Percentiles rank a stretch among this genome's conserved stretches.
Evolutionary conservation across 2,113 vertebrate species (phyloP).

Genomic region (Hippopotamus amphibius): DNA sequence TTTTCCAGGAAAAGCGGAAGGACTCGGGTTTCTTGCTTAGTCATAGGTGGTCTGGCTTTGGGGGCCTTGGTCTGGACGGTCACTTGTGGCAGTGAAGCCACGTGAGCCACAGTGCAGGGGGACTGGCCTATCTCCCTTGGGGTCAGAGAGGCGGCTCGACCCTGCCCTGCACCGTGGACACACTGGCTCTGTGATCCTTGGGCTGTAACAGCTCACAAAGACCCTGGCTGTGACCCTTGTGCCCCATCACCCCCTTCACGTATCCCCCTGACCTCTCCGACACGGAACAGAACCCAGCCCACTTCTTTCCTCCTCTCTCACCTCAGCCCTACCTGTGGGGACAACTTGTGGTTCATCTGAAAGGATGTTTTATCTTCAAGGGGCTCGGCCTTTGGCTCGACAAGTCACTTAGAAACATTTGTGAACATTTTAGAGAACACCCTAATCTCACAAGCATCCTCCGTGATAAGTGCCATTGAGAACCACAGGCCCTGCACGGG

Average conservation of each 20-base stretch:
- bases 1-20: not conserved
- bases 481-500: not conserved
- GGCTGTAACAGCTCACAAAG: rapidly evolving
- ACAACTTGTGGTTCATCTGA: not conserved
- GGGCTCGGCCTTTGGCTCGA: not conserved
- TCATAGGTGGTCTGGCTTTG: not conserved
- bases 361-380: not conserved
- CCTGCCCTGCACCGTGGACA: not conserved
- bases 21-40: no score
- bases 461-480: not conserved
- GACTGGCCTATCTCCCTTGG: no score
- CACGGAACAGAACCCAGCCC: rapidly evolving
- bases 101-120: rapidly evolving
- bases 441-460: not conserved
- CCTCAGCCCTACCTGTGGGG: rapidly evolving
- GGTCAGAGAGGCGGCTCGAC: rapidly evolving
- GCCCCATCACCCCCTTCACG: not conserved
- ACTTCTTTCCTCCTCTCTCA: not conserved
- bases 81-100: rapidly evolving
- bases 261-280: not conserved
- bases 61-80: not conserved
- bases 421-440: not conserved
- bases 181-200: rapidly evolving
- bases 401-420: not conserved
- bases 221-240: rapidly evolving